These are phyloP conservation scores for Andrena dorsata DNA, from an alignment of 2,888 invertebrate species.

Conservation along the genomic window DNA sequence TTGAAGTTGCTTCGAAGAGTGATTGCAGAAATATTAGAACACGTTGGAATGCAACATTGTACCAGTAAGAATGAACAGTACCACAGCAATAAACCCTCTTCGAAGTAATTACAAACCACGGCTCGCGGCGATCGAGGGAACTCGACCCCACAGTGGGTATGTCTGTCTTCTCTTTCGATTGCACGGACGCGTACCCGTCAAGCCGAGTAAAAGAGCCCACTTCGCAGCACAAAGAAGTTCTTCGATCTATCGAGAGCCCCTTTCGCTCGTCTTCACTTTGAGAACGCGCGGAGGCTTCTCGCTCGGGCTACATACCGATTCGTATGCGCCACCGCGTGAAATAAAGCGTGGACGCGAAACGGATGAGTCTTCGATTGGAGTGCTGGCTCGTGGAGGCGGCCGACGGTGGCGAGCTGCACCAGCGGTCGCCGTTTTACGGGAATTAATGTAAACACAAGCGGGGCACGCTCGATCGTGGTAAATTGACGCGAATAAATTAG, in stretches of 20 bases:
- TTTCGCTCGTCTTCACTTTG: slow-evolving; percentile 38
- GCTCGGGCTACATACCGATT: slow-evolving; percentile 17
- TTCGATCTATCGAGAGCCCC: slow-evolving; percentile 57
- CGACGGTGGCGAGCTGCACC: slow-evolving; percentile 8
- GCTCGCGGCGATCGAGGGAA: slow-evolving; percentile 17
- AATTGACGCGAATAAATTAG: slow-evolving; percentile 56
- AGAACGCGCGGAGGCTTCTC: slow-evolving; percentile 40
- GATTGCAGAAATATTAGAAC: no score
- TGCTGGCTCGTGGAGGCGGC: not conserved
- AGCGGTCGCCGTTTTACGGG: slow-evolving; percentile 34
- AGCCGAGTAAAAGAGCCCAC: slow-evolving; percentile 60
- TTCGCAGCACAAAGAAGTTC: slow-evolving; percentile 67
- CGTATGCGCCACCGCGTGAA: slow-evolving; percentile 20
- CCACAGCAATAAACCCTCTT: not conserved
- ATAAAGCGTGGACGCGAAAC: slow-evolving; percentile 39
- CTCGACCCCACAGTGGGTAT: slow-evolving; percentile 41
- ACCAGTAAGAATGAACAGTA: not conserved
- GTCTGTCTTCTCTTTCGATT: slow-evolving; percentile 19
- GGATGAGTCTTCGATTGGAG: not conserved
- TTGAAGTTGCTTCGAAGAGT: no score
- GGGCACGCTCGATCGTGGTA: slow-evolving; percentile 37
- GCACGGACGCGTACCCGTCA: slow-evolving; percentile 41
- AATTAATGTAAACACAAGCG: slow-evolving; percentile 52
- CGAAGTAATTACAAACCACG: not conserved
- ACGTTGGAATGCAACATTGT: no score